These are phyloP conservation scores for Epizoanthus illoricatus DNA, from an alignment of 92 coral and sea anemone species.

Conservation along the genomic window DNA sequence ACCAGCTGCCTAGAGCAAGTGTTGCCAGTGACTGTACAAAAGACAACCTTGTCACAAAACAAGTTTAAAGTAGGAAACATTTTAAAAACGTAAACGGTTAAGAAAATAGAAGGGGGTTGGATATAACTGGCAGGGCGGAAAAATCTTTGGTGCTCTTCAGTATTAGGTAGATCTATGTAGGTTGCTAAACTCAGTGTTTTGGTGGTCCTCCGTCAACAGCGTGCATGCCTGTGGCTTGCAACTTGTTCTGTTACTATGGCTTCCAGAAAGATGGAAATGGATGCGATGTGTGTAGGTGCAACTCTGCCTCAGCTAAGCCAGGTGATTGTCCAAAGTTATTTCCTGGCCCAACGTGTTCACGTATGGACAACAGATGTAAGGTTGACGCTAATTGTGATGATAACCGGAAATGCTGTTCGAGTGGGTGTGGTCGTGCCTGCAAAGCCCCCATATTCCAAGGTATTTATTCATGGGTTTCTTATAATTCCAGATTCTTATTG, in stretches of 20 bases:
- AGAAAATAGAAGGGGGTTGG: too few species aligned
- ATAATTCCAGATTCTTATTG: background rate
- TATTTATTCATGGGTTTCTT: background rate
- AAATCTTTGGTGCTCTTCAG: too few species aligned
- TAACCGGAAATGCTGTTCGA: constrained; percentile 81
- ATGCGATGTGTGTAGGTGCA: constrained; percentile 82
- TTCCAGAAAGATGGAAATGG: constrained; percentile 75
- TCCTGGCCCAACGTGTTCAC: constrained; percentile 35
- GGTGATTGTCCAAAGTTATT: constrained; percentile 77
- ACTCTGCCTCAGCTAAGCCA: constrained; percentile 64
- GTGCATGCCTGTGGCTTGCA: constrained; percentile 79
- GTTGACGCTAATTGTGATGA: constrained; percentile 77
- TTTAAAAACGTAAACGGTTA: too few species aligned
- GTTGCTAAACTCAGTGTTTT: background rate
- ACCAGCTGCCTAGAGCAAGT: too few species aligned
- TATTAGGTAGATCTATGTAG: too few species aligned
- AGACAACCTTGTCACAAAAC: too few species aligned
- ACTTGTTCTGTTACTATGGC: constrained; percentile 82
- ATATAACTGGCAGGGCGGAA: too few species aligned
- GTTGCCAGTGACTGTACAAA: too few species aligned
- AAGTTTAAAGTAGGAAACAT: too few species aligned
- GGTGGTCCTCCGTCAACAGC: constrained; percentile 40
- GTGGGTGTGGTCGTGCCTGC: constrained; percentile 73
- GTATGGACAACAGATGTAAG: constrained; percentile 44
- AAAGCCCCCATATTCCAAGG: constrained; percentile 73